Base-by-base conservation (phyloP, 1,140 invertebrate genomes). In the Andrena cerasifolii region DNA sequence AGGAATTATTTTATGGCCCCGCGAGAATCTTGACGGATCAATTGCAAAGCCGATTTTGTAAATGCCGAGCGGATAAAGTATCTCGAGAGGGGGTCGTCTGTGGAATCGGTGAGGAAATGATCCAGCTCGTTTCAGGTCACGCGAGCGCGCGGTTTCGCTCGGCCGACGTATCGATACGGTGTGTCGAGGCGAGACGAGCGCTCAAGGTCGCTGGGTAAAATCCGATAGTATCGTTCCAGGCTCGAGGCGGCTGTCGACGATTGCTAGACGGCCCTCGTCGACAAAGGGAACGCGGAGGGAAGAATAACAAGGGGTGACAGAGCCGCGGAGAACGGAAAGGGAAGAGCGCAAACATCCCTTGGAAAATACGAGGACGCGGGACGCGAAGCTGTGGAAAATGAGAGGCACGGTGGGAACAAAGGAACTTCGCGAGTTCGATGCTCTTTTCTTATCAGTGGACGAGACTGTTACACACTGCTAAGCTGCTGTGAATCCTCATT, bases 381-480 rank as follows among this genome's bases (percentile, higher is more conserved):
- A 28, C n/a, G n/a, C 26, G 68, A 45, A 31, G 21, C 28, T 26
- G 7, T 18, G 56, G 36, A 12, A 49, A 36, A 70, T 45, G 8
- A 2, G 14, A 33, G 26, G 49, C 58, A 40, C 21, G 49, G 28
- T 26, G 53, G 47, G 76, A 76, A 85, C 76, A 82, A 84, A 85
- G 83, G 67, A 85, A 78, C 59, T 49, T 71, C 31, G 61, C 67
- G 81, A 86, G 88, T 89, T 89, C 88, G 87, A 89, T 87, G 88
- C 87, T 83, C 87, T 73, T 83, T 80, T 77, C 75, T 89, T 89
- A 89, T 89, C 88, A 86, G 76, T 68, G 75, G 33, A 81, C 66
- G 82, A 74, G 45, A 62, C 66, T 74, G 80, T 78, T 77, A 78
- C 21, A 78, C 21, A 33, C 59, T 54, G 58, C 51, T 49, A 73